These are phyloP conservation scores for Eucera pruinosa DNA, from an alignment of 2,888 invertebrate species.

Conservation along the genomic window DNA sequence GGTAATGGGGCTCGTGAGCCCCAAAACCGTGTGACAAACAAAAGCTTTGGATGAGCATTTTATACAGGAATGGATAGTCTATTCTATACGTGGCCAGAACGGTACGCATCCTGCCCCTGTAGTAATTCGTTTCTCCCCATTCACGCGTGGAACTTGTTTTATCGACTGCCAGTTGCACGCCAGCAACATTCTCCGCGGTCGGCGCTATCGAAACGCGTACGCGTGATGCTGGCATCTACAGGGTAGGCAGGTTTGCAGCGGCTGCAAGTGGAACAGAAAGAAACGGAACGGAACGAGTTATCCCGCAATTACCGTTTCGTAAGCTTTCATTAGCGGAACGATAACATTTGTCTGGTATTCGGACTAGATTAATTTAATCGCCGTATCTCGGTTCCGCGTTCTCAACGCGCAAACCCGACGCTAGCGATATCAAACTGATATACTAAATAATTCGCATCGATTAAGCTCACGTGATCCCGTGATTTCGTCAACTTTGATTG, in stretches of 20 bases:
- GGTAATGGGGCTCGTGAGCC: no score
- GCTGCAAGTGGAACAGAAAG: no score
- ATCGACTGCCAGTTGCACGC: not conserved
- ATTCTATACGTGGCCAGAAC: no score
- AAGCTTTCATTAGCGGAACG: not conserved
- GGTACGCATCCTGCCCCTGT: no score
- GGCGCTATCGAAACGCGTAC: not conserved
- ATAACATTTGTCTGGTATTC: not conserved
- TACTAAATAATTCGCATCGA: not conserved
- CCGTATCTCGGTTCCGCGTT: no score
- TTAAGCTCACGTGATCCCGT: no score
- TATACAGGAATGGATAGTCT: no score
- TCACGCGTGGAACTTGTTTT: no score
- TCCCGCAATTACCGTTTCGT: not conserved
- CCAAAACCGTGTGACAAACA: no score
- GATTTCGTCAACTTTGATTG: not conserved
- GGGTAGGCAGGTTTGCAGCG: not conserved
- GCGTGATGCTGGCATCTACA: constrained; percentile 32
- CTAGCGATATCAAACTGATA: not conserved
- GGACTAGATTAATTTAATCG: not conserved
- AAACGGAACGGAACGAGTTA: no score
- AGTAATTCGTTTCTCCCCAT: no score
- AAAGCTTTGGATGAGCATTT: no score
- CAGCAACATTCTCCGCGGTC: not conserved
- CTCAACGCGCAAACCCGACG: not conserved